Conservation (phyloP, 2,888 invertebrate species). For the Cataglyphis livida region DNA sequence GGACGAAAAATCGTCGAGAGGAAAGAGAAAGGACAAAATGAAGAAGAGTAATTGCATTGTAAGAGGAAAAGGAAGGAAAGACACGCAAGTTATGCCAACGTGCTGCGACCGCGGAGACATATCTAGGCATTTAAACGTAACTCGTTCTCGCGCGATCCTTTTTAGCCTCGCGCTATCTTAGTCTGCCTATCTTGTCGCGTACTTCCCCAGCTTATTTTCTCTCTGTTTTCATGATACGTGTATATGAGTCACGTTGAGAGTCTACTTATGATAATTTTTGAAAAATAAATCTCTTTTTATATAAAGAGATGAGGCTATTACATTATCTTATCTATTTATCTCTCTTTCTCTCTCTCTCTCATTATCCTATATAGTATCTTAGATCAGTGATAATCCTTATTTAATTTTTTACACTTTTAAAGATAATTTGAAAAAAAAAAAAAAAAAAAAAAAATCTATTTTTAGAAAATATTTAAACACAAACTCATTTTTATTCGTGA, state of each 20-base stretch:
- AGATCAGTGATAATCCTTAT: neutral
- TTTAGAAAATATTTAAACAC: neutral
- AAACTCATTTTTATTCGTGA: neutral
- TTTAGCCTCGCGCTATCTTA: conserved; percentile 27
- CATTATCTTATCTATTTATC: neutral
- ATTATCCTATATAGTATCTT: neutral
- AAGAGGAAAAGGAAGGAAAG: conserved; percentile 4
- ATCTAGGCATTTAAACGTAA: conserved; percentile 73
- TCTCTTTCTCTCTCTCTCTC: too few species aligned
- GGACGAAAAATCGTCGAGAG: conserved; percentile 46
- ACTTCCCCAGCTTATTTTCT: conserved; percentile 40
- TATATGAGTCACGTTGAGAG: neutral
- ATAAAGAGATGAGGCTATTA: neutral
- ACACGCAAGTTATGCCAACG: conserved; percentile 1
- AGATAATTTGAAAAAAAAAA: neutral
- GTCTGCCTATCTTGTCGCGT: conserved; percentile 30
- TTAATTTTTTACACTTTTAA: neutral
- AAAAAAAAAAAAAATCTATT: neutral
- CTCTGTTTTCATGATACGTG: neutral
- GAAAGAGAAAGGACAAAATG: conserved; percentile 32
- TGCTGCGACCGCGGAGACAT: conserved; percentile 52
- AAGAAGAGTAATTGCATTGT: conserved; percentile 21
- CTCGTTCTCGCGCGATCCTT: conserved; percentile 38
- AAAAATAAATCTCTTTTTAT: neutral
- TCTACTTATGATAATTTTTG: neutral